A percentile compares a stretch with the other conserved stretches of the same genome.
These are phyloP conservation scores for Ennomos quercinarius DNA, from an alignment of 2,888 invertebrate genomes.

Conservation along the genomic window DNA sequence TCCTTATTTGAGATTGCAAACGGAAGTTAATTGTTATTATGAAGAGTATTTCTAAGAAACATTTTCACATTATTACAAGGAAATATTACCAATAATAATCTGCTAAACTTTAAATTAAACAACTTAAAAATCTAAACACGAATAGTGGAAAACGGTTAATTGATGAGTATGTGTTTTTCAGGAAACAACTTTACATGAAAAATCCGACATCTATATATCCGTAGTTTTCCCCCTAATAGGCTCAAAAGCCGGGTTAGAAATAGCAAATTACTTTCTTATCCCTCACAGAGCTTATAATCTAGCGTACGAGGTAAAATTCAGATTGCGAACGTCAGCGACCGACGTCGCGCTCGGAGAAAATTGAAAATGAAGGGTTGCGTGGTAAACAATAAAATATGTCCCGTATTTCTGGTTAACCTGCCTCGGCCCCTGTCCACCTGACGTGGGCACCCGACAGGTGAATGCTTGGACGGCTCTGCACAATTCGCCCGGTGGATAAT, in stretches of 20 bases:
- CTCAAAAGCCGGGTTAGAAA: conserved; percentile 16
- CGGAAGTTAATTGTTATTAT: conserved; percentile 12
- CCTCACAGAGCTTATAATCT: conserved; percentile 29
- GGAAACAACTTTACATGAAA: too few species aligned
- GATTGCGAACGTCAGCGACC: conserved; percentile 35
- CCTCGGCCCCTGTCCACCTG: conserved; percentile 39
- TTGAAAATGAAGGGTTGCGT: conserved; percentile 47
- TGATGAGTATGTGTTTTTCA: too few species aligned
- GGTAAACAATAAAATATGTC: conserved; percentile 48
- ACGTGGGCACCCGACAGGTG: conserved; percentile 39
- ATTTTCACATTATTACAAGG: neutral
- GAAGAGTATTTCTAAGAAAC: neutral
- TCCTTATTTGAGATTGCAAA: conserved; percentile 34
- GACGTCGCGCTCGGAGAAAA: conserved; percentile 41
- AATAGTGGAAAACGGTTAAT: too few species aligned
- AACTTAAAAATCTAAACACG: too few species aligned
- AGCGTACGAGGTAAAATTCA: conserved; percentile 24
- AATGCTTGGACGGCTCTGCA: conserved; percentile 36
- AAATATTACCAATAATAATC: neutral
- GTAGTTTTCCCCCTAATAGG: conserved; percentile 3
- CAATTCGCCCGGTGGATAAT: conserved; percentile 29
- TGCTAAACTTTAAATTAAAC: too few species aligned
- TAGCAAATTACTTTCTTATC: conserved; percentile 31
- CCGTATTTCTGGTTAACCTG: conserved; percentile 40
- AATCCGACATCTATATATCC: too few species aligned